Evolutionary conservation across 2,797 vertebrate genomes (phyloP), one percentile per base, ranked within the genome.

Genomic region (Cirrhinus mrigala): DNA sequence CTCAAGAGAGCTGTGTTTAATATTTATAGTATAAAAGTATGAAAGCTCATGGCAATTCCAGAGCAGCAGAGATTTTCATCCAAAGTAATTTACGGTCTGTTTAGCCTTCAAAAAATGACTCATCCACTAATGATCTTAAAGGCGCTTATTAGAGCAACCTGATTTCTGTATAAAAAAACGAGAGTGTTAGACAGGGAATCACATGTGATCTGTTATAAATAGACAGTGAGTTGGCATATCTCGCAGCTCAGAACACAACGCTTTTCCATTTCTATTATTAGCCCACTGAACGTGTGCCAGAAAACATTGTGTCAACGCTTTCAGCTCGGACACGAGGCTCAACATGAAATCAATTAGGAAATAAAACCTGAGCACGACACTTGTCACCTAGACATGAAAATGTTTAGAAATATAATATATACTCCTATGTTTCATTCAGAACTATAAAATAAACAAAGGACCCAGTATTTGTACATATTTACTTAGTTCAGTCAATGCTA

Each of bases 221-320:
- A 84, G 82, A 69, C 82, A n/a, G 37, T n/a, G 82, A 84, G 74
- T 84, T 78, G 62, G 69, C 64, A 88, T 73, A 79, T 85, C 66
- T 81, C 54, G 73, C 79, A 79, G 58, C 46, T 29, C 81, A 29
- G 77, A 80, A 69, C 56, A 44, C 1, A 6, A 18, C 22, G 58
- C 50, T 54, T 81, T 68, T 44, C 37, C 84, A 64, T 46, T 48
- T 81, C 70, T 74, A 75, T 81, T 85, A 48, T 56, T 56, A 56
- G 77, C 70, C n/a, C 20, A 20, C 15, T 74, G 46, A 85, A 73
- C 73, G 40, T 80, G 29, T 85, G 48, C 69, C 78, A 74, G 56
- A 79, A 71, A 85, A 20, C 78, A 54, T 40, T 58, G 54, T 54
- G 56, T 66, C 56, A 29, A 54, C 37, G 22, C 20, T 74, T 54